Evolutionary conservation across 2,113 vertebrate genomes (phyloP), one percentile per base, ranked within the genome.

Genomic region (Cyanocitta stelleri): DNA sequence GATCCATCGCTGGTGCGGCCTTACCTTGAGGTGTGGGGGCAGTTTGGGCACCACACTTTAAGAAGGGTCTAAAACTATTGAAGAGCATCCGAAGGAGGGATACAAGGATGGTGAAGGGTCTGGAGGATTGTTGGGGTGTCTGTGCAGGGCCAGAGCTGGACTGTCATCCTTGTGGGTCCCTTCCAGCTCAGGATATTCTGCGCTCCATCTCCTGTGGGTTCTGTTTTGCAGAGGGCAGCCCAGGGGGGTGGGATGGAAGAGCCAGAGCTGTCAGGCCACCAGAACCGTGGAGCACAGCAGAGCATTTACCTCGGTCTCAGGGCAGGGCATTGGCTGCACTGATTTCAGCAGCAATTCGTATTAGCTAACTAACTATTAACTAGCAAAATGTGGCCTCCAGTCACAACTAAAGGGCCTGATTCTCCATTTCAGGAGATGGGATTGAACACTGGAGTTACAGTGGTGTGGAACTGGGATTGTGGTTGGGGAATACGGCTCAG

Each of bases 331-430:
- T 29, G 73, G 39, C 88, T 58, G 72, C 26, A 11, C 63, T 48
- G 85, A 44, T 67, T 67, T 56, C 5, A 12, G 91, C 73, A 89
- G 85, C 52, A 84, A 3, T 56, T 95, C 23, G 3, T 26, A 7
- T 64, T 33, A 69, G 8, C 39, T 46, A 7, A 32, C 35, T 59
- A 30, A 27, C 27, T 37, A 6, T 69, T 69, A 69, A 23, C 54
- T 59, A 46, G 43, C 46, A 58, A 56, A 83, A n/a, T 12, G 46
- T 94, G 69, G 68, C 95, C 92, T 93, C 61, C 73, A 87, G 93
- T 82, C 79, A 94, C 49, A 89, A 92, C 52, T 41, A 62, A 52
- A 78, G 44, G n/a, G 18, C 78, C 32, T 67, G 58, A 46, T 29
- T 46, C 56, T 87, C 90, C 44, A 10, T 93, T 89, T 66, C 52